A percentile compares a stretch with the other conserved stretches of the same genome.
phyloP scores from a whole-genome alignment of 2,113 vertebrate species.

The Gnathonemus longibarbis region DNA sequence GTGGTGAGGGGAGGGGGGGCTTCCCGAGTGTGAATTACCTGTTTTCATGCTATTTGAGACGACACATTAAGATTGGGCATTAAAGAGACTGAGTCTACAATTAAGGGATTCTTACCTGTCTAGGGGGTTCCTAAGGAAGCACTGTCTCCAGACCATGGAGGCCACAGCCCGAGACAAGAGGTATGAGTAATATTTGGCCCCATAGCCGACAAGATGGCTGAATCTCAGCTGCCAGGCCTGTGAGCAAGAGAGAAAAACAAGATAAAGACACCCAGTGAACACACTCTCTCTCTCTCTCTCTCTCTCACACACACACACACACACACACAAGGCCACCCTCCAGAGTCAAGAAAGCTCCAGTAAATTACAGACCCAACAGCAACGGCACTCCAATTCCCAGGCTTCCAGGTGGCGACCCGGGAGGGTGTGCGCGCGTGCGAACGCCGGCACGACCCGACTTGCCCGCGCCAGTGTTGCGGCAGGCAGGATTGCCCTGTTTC shows the following conservation, averaged over 20 bases:
- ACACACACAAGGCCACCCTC: background rate
- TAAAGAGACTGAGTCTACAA: background rate
- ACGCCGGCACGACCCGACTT: background rate
- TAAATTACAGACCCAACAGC: background rate
- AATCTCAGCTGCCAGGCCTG: slow-evolving; percentile 97
- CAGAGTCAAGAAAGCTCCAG: background rate
- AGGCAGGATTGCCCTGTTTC: background rate
- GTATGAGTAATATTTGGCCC: slow-evolving; percentile 98
- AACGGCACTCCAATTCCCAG: background rate
- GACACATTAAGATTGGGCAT: background rate
- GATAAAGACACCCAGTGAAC: background rate
- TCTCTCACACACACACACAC: background rate
- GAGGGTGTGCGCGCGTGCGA: background rate
- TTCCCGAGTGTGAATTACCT: background rate
- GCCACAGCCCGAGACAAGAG: slow-evolving; percentile 96
- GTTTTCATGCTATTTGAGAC: background rate
- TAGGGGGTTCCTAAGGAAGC: slow-evolving; percentile 83
- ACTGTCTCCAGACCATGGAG: slow-evolving; percentile 94
- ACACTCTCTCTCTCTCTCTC: background rate
- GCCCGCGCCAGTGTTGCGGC: background rate
- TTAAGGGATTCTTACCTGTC: slow-evolving; percentile 65
- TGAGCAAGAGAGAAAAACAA: slow-evolving; percentile 14
- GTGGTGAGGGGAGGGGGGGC: background rate
- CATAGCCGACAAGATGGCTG: slow-evolving; percentile 90
- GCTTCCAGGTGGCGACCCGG: background rate